Base-by-base conservation (phyloP, 1,140 invertebrate species). In the Reticulitermes speratus region DNA sequence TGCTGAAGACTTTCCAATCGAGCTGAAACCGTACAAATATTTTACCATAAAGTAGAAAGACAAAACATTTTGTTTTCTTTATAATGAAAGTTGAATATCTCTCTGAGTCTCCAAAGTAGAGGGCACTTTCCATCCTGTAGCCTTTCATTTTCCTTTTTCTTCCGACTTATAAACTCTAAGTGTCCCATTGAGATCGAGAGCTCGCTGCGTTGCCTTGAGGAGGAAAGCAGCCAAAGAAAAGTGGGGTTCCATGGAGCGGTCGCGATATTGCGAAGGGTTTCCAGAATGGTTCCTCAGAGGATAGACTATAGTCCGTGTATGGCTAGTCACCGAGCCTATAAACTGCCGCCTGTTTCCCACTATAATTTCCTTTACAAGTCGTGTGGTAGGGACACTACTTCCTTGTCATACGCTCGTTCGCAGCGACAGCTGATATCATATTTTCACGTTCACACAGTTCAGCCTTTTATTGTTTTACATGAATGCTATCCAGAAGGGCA, bases 121-220 rank as follows among this genome's bases (percentile, higher is more conserved):
- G 65, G 16, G 25, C 65, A 75, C 65, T 75, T 75, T 75, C n/a
- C 16, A 25, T 75, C 65, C 65, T 25, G 25, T 30, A 30, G 6
- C 7, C n/a, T 75, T 65, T 65, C 59, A 65, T 65, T 75, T 75
- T 14, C 25, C 65, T 75, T 75, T 75, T 14, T 75, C 65, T 75
- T 75, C 65, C 7, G 16, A n/a, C 65, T 75, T 75, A 75, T 75
- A 75, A 84, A 84, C 44, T 44, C 83, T 52, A 84, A 84, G 83
- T 84, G 83, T 84, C 32, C 83, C 83, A 84, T 84, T 45, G 83
- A 44, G 83, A 84, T 44, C 83, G 38, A 44, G 32, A 52, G 11
- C 8, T n/a, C 25, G 8, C 32, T 32, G 21, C 38, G 44, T 84
- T 32, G 83, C 16, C 83, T 84, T 2, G 25, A n/a, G 65, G n/a